Conservation (phyloP, 53 echinoderm and acorn worm species). For the Arbacia lixula region DNA sequence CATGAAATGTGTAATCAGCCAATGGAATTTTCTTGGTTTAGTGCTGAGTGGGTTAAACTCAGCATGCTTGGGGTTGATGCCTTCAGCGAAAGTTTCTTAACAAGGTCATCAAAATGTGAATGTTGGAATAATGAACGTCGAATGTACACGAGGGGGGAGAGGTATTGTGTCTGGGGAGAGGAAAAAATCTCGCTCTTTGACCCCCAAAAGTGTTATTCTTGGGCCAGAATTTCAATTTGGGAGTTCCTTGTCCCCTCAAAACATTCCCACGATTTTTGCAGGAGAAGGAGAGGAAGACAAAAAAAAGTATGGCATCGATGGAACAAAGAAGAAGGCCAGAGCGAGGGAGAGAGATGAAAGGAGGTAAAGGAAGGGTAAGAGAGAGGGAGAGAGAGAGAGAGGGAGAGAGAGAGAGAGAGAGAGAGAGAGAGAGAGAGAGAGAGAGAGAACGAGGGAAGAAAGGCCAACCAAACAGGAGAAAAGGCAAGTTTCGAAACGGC, state of each 20-base stretch:
- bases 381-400: slow-evolving; percentile 1
- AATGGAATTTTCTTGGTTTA: no score
- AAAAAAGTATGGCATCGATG: neutral
- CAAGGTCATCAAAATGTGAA: slow-evolving; percentile 5
- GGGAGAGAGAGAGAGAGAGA: neutral
- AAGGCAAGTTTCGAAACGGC: slow-evolving; percentile 36
- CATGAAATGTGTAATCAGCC: no score
- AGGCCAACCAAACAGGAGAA: neutral
- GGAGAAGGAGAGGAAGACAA: neutral
- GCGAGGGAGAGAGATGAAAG: neutral
- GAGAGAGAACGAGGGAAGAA: neutral
- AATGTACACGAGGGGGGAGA: neutral
- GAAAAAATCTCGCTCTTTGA: neutral
- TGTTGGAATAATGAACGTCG: slow-evolving; percentile 13
- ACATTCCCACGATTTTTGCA: slow-evolving; percentile 16
- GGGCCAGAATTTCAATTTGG: slow-evolving; percentile 36
- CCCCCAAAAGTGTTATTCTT: slow-evolving; percentile 25
- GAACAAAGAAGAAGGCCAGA: neutral
- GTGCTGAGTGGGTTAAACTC: no score
- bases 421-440: slow-evolving; percentile 18
- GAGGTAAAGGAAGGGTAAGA: neutral
- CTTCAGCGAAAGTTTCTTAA: no score
- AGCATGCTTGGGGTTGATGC: no score
- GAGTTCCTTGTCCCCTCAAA: slow-evolving; percentile 3
- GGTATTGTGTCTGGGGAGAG: neutral